phyloP scores from a whole-genome alignment of 2,797 vertebrate genomes.

The Sebastes hubbsi region DNA sequence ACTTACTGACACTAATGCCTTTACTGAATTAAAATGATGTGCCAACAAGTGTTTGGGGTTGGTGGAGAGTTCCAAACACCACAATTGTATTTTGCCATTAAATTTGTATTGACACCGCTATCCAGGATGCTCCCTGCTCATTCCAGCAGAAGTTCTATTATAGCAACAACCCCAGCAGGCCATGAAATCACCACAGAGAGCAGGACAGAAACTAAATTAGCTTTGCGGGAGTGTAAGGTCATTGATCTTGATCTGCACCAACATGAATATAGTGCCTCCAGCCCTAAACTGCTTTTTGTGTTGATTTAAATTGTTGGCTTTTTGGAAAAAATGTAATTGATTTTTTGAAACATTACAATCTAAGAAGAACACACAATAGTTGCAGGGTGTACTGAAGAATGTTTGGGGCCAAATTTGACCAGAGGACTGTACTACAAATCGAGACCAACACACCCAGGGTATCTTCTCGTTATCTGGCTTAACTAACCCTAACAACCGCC shows the following conservation, averaged over 20 bases:
- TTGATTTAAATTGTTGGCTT: neutral
- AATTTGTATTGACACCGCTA: slow-evolving; percentile 1
- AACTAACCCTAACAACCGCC: no score
- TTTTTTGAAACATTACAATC: neutral
- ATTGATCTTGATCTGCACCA: neutral
- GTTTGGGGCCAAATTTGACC: neutral
- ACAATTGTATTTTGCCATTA: neutral
- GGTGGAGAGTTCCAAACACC: neutral
- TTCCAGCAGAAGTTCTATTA: neutral
- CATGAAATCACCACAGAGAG: neutral
- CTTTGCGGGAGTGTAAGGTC: neutral
- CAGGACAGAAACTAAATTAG: neutral
- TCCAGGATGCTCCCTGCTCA: neutral
- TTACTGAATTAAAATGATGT: neutral
- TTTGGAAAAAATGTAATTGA: neutral
- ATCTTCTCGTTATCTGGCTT: no score
- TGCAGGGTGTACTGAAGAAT: neutral
- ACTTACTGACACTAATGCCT: neutral
- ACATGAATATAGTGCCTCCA: neutral
- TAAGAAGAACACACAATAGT: neutral
- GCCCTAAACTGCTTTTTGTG: neutral
- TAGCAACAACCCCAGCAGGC: neutral
- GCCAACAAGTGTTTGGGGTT: neutral
- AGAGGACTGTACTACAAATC: neutral
- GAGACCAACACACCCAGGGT: no score